These are phyloP conservation scores for Acanthisitta chloris DNA, from an alignment of 2,113 vertebrate genomes.

Conservation along the genomic window DNA sequence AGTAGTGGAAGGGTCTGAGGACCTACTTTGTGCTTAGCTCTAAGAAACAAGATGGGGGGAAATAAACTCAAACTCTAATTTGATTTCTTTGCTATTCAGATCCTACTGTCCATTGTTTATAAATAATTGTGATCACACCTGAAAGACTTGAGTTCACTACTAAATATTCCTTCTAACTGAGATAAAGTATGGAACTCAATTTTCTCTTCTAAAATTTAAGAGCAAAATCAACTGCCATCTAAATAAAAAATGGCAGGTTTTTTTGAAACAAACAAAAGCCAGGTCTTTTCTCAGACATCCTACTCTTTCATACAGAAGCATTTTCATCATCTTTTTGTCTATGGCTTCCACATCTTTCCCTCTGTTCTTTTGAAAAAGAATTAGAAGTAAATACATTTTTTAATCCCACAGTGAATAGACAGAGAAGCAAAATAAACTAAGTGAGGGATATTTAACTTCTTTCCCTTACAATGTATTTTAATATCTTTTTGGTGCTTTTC, in stretches of 20 bases:
- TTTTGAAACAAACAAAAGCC: neutral
- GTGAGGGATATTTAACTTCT: neutral
- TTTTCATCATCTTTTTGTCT: neutral
- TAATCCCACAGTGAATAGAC: neutral
- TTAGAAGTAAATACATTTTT: neutral
- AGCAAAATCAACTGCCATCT: neutral
- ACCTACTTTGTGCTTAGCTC: neutral
- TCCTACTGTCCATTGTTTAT: neutral
- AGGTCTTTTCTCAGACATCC: neutral
- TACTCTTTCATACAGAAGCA: rapidly evolving
- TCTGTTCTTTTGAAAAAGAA: neutral
- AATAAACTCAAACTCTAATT: neutral
- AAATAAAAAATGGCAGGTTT: neutral
- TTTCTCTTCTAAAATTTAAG: neutral
- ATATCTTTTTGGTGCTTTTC: neutral
- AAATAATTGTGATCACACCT: neutral
- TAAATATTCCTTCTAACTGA: neutral
- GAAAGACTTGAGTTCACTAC: neutral
- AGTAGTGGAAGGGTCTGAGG: neutral
- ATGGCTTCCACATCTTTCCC: neutral
- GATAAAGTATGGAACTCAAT: neutral
- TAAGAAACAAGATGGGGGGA: neutral
- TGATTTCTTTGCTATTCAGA: neutral
- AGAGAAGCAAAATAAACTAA: neutral
- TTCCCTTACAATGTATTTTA: neutral